Base-by-base conservation (phyloP, 2,797 vertebrate genomes). In the Sebastes cheni region DNA sequence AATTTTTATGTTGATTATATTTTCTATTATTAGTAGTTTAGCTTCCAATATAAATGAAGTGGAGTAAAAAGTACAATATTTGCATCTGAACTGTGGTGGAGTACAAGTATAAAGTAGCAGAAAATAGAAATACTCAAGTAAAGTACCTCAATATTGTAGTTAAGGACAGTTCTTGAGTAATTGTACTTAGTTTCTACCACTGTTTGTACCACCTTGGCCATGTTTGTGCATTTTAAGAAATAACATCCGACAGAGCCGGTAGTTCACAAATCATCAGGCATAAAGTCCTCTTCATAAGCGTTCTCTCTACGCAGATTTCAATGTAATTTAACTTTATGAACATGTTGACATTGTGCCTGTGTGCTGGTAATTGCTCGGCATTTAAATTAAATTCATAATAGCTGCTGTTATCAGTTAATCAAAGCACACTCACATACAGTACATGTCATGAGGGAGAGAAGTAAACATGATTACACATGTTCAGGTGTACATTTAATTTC, bases 311-410 rank as follows among this genome's bases (percentile, higher is more conserved):
- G 30, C n/a, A 8, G 36, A 29, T 42, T 72, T 54, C 18, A 10
- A 65, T 54, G 18, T 60, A 25, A 79, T 93, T 81, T 60, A 82
- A 86, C 93, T 83, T 92, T 88, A 91, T 81, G 92, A 79, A 92
- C 74, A 71, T 23, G 30, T 12, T 64, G 56, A 71, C 60, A 58
- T 30, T 30, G 46, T 27, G 58, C 56, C 30, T 65, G 59, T 25
- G 69, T 59, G 69, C 22, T 50, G 65, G 80, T 73, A 70, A 79
- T 59, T 79, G 68, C 72, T 46, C 61, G 80, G 72, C 34, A 74
- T 72, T 79, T 39, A 61, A 75, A 73, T 87, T 76, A 72, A 83
- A 72, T 82, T 69, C 70, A 77, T 76, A 87, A 80, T 65, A 85
- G 76, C 70, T 58, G 22, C 18, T 56, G 76, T 77, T 83, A 83